A percentile compares a stretch with the other conserved stretches of the same genome.
Conservation (phyloP, 2,888 invertebrate species). For the Xestoiulus laeticollis region DNA sequence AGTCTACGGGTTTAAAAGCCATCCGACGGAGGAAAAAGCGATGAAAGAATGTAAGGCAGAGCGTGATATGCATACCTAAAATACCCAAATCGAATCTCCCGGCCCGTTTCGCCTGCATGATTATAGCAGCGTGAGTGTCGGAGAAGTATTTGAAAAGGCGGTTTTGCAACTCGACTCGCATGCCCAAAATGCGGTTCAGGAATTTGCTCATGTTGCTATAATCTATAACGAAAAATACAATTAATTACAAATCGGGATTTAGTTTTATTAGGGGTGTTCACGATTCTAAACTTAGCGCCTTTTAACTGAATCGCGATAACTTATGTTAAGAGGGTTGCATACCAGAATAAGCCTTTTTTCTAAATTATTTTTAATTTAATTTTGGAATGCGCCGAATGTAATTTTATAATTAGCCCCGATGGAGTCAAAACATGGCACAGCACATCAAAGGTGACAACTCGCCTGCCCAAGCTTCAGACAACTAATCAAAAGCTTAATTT, state of each 20-base stretch:
- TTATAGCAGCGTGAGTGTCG: slow-evolving; percentile 90
- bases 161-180: slow-evolving; percentile 97
- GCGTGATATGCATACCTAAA: slow-evolving; percentile 67
- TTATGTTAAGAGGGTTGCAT: too few relatives aligned
- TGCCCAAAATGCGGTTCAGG: slow-evolving; percentile 93
- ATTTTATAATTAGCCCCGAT: too few relatives aligned
- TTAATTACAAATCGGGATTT: not conserved
- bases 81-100: slow-evolving; percentile 96
- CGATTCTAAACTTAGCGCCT: too few relatives aligned
- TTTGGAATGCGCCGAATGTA: too few relatives aligned
- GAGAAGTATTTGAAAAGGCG: slow-evolving; percentile 97
- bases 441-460: too few relatives aligned
- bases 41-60: not conserved
- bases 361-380: too few relatives aligned
- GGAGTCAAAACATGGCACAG: too few relatives aligned
- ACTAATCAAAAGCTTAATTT: too few relatives aligned
- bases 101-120: slow-evolving; percentile 90
- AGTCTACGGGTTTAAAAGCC: not conserved
- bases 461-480: too few relatives aligned
- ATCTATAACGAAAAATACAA: slow-evolving; percentile 67
- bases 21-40: not conserved
- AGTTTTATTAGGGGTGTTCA: too few relatives aligned
- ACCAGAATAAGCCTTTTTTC: too few relatives aligned
- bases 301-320: too few relatives aligned
- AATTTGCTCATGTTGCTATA: slow-evolving; percentile 99